A percentile compares a stretch with the other conserved stretches of the same genome.
Evolutionary conservation across 2,797 vertebrate species (phyloP).

Genomic region (Parauchenoglanis ngamensis): DNA sequence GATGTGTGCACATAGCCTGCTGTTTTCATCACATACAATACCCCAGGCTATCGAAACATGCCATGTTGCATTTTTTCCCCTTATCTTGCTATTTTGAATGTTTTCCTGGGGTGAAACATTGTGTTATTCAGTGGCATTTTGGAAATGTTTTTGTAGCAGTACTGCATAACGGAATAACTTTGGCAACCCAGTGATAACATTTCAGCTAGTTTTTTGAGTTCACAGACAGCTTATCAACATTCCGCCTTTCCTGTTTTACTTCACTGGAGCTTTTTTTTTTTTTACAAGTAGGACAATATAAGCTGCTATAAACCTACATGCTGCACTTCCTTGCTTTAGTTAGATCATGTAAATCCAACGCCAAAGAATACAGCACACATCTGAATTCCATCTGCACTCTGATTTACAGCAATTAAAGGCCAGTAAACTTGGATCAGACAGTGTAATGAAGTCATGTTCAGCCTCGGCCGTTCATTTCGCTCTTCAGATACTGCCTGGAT

Average conservation of each 20-base stretch:
- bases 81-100: conserved; percentile 38
- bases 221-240: background rate
- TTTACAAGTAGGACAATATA: background rate
- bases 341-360: background rate
- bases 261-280: background rate
- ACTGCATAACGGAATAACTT: conserved; percentile 15
- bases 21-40: conserved; percentile 6
- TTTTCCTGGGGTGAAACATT: conserved; percentile 36
- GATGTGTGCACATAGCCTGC: conserved; percentile 15
- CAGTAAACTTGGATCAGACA: conserved; percentile 14
- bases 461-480: background rate
- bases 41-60: conserved; percentile 15
- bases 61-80: background rate
- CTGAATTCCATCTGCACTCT: background rate
- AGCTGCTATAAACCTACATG: background rate
- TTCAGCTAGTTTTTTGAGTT: background rate
- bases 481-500: background rate
- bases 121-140: background rate
- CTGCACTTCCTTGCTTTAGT: background rate
- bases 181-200: background rate
- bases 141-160: conserved; percentile 54
- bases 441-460: background rate
- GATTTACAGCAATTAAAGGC: conserved; percentile 39
- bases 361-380: background rate
- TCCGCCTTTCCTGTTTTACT: conserved; percentile 2